These are phyloP conservation scores for Conops quadrifasciatus DNA, from an alignment of 2,888 invertebrate genomes.

Conservation along the genomic window DNA sequence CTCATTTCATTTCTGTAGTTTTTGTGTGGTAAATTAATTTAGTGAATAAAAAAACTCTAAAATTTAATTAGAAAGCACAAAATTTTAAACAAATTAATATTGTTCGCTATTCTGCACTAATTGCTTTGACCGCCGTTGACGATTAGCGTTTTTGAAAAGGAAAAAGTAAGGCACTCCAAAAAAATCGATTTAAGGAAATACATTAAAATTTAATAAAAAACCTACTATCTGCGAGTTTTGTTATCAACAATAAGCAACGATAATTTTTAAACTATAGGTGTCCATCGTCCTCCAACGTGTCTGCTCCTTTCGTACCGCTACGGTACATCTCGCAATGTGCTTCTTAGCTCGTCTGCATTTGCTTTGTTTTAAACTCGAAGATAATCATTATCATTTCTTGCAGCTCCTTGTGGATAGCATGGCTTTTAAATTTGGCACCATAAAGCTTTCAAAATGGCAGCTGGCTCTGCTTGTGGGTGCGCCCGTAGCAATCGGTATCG, in stretches of 20 bases:
- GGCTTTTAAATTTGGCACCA: constrained; percentile 53
- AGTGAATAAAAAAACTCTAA: constrained; percentile 22
- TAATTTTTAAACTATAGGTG: background rate
- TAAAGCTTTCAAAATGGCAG: constrained; percentile 78
- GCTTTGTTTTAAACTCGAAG: background rate
- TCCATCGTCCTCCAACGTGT: background rate
- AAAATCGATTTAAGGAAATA: constrained; percentile 29
- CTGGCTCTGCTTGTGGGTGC: constrained; percentile 84
- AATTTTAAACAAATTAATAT: background rate
- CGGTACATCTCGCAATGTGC: background rate
- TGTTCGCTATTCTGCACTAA: background rate
- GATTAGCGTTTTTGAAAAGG: background rate
- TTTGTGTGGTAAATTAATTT: constrained; percentile 30
- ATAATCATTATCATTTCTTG: constrained; percentile 6
- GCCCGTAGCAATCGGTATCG: constrained; percentile 83
- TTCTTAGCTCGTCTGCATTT: background rate
- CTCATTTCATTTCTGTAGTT: constrained; percentile 19
- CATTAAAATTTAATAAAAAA: background rate
- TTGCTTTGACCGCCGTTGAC: background rate
- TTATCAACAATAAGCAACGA: background rate
- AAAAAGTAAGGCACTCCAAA: constrained; percentile 5
- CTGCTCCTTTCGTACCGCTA: constrained; percentile 2
- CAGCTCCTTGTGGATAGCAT: constrained; percentile 38
- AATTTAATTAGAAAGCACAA: background rate
- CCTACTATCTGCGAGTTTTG: background rate